Conservation (phyloP, 1,140 invertebrate genomes). For the Pemphigus obesinymphae region DNA sequence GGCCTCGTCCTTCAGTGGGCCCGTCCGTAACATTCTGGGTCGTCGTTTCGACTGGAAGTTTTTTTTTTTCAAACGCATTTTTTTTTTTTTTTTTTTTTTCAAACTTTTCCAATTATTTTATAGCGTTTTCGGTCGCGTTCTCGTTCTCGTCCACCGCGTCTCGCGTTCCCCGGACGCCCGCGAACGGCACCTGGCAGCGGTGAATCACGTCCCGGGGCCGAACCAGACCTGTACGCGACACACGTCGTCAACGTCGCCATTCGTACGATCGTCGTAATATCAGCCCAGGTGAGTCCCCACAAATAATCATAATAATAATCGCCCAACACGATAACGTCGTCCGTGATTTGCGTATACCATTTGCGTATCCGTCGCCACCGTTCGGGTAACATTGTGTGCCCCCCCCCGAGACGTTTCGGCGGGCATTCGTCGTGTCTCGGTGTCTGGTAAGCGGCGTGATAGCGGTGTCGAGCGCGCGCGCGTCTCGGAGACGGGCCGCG, state of each 20-base stretch:
- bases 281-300: too few relatives aligned
- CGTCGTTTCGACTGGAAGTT: constrained; percentile 8
- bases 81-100: neutral
- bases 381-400: neutral
- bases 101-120: too few relatives aligned
- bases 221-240: neutral
- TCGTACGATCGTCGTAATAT: too few relatives aligned
- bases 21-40: constrained; percentile 37
- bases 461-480: neutral
- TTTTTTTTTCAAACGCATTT: constrained; percentile 24
- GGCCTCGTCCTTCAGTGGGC: constrained; percentile 41
- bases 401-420: too few relatives aligned
- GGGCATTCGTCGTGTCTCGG: neutral
- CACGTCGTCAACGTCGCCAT: too few relatives aligned
- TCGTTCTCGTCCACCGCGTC: neutral
- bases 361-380: neutral
- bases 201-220: neutral
- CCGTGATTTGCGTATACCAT: too few relatives aligned
- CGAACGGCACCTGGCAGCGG: neutral
- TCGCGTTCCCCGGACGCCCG: constrained; percentile 1
- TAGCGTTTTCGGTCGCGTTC: neutral
- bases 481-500: neutral
- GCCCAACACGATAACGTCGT: neutral
- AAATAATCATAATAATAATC: too few relatives aligned
- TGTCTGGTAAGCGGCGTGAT: neutral